Percentiles rank a stretch among this genome's conserved stretches.
Conservation (phyloP, 1,140 invertebrate genomes). For the Yoshiicerus persimilis region DNA sequence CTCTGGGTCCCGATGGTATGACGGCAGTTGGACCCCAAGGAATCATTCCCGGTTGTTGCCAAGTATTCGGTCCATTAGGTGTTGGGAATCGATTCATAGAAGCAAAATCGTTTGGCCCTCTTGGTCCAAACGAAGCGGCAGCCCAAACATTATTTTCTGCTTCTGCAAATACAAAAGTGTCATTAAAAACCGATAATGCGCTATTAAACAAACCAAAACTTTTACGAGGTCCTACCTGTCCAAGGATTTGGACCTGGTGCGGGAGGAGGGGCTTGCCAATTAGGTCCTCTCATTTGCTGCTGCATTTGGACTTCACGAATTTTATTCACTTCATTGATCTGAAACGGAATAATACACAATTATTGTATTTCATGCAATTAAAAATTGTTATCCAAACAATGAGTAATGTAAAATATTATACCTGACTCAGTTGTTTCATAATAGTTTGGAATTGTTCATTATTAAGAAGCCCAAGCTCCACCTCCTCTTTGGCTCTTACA, state of each 20-base stretch:
- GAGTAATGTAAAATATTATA: constrained; percentile 42
- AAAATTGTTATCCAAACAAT: not conserved
- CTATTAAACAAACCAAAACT: not conserved
- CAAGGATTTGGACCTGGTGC: constrained; percentile 27
- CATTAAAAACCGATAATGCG: not conserved
- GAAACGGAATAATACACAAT: constrained; percentile 53
- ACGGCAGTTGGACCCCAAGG: not conserved
- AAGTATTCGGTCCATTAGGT: not conserved
- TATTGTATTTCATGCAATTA: not conserved
- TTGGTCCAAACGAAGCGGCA: not conserved
- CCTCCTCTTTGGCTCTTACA: constrained; percentile 77
- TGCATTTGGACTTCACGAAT: constrained; percentile 67
- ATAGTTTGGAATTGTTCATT: constrained; percentile 74
- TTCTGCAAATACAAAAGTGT: not conserved
- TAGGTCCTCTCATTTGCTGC: constrained; percentile 59
- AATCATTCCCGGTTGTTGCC: not conserved
- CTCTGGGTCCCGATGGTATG: not conserved
- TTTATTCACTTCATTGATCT: constrained; percentile 76
- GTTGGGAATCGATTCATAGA: not conserved
- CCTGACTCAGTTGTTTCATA: constrained; percentile 63
- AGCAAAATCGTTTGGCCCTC: not conserved
- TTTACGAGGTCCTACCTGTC: not conserved
- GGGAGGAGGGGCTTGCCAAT: not conserved
- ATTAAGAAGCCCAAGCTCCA: constrained; percentile 72
- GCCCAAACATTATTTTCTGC: not conserved